Evolutionary conservation across 2,888 invertebrate species (phyloP), one percentile per base, ranked within the genome.

Genomic region (Metacarcinus magister): DNA sequence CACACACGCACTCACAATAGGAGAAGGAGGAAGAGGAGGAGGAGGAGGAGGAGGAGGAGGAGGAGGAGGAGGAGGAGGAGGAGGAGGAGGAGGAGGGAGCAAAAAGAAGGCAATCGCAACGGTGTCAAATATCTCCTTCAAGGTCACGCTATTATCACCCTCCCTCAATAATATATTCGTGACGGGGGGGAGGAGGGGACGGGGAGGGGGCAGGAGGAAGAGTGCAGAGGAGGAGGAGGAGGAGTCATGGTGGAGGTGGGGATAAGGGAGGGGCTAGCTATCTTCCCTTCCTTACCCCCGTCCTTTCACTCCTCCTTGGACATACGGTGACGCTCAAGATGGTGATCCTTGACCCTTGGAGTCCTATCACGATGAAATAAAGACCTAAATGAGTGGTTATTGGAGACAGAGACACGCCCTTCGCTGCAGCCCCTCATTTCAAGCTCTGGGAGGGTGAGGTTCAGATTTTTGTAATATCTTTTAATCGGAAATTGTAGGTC

Each of bases 381-480:
- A 93, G 93, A 89, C 95, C 93, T 60, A 95, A 95, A 95, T 95
- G 95, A 95, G 93, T 93, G 95, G 95, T 95, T 95, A 95, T 95
- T 93, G 95, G 95, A 95, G 95, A 95, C 95, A 95, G 89, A 93
- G 32, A 23, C 92, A 92, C 95, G 93, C 95, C 93, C 93, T 90
- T 90, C 8, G 44, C 92, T 54, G 46, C 92, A 92, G 92, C 92
- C 95, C 82, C 82, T 92, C 93, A 89, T 95, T 93, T 54, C 89
- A n/a, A 60, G 44, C 44, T 32, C 87, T 46, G 75, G 39, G 32
- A 48, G 43, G 89, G 89, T 89, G 19, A 16, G 87, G 90, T 44
- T n/a, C 39, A 93, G 90, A 95, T 95, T 95, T 95, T 95, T 95
- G 95, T 95, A 95, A 92, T 95, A 95, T 95, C 95, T 95, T 95